These are phyloP conservation scores for Carettochelys insculpta DNA, from an alignment of 2,113 vertebrate genomes.

Conservation along the genomic window DNA sequence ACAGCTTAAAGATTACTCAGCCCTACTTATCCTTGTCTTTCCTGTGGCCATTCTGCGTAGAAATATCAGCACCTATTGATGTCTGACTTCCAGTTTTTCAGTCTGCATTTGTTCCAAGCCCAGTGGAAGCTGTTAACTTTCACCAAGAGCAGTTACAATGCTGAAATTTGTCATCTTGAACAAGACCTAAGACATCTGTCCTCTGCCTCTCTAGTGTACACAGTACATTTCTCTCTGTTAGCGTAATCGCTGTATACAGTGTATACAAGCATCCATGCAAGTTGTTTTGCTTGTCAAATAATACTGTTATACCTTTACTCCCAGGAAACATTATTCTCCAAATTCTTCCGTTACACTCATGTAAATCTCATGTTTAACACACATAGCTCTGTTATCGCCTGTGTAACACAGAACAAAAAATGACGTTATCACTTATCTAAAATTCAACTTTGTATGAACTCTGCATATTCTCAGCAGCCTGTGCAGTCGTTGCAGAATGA, in stretches of 20 bases:
- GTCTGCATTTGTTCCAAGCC: rapidly evolving
- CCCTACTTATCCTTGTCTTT: not conserved
- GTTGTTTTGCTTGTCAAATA: not conserved
- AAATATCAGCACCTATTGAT: not conserved
- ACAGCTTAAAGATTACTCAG: not conserved
- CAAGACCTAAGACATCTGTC: not conserved
- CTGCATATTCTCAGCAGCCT: not conserved
- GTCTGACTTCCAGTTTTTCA: not conserved
- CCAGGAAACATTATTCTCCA: not conserved
- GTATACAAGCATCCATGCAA: not conserved
- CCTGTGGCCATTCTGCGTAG: not conserved
- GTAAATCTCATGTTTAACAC: not conserved
- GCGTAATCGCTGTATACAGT: not conserved
- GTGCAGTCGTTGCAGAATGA: not conserved
- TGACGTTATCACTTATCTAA: not conserved
- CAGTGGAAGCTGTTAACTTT: not conserved
- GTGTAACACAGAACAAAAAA: not conserved
- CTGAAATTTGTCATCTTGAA: not conserved
- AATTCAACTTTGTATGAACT: not conserved
- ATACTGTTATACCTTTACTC: not conserved
- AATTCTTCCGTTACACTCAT: not conserved
- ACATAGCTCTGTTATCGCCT: not conserved
- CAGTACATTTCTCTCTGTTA: not conserved
- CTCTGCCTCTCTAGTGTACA: not conserved
- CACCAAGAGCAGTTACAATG: not conserved